phyloP scores from a whole-genome alignment of 2,888 invertebrate species.

The Acleris sparsana region DNA sequence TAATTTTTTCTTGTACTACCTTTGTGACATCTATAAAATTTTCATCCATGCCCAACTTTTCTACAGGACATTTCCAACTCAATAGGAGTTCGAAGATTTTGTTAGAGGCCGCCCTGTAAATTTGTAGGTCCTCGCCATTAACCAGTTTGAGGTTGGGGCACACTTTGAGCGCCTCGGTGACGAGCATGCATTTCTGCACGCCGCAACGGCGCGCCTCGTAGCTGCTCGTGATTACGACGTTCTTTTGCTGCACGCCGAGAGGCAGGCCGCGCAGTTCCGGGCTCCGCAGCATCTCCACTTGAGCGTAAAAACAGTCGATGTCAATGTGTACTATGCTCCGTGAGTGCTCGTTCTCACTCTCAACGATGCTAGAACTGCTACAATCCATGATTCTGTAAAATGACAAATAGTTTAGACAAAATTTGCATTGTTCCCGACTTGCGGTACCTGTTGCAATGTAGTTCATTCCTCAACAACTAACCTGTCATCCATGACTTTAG shows the following conservation, averaged over 20 bases:
- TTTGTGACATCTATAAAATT: constrained; percentile 92
- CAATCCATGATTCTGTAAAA: constrained; percentile 78
- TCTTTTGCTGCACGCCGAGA: constrained; percentile 93
- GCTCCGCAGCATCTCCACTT: constrained; percentile 91
- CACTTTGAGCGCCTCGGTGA: constrained; percentile 88
- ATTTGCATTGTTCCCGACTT: constrained; percentile 71
- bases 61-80: constrained; percentile 88
- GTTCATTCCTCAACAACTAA: constrained; percentile 58
- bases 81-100: constrained; percentile 89
- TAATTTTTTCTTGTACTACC: constrained; percentile 83
- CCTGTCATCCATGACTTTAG: constrained; percentile 74
- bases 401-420: constrained; percentile 62
- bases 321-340: constrained; percentile 91
- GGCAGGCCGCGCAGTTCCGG: constrained; percentile 87
- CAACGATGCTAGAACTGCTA: constrained; percentile 69
- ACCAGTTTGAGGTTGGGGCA: constrained; percentile 90
- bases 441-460: constrained; percentile 72
- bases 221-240: constrained; percentile 92
- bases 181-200: constrained; percentile 89
- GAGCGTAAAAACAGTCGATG: constrained; percentile 93
- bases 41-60: constrained; percentile 93
- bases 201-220: constrained; percentile 91
- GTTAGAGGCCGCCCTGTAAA: constrained; percentile 90
- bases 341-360: constrained; percentile 80
- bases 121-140: constrained; percentile 92